phyloP scores from a whole-genome alignment of 2,797 vertebrate species.

The Pseudomugil gertrudae region DNA sequence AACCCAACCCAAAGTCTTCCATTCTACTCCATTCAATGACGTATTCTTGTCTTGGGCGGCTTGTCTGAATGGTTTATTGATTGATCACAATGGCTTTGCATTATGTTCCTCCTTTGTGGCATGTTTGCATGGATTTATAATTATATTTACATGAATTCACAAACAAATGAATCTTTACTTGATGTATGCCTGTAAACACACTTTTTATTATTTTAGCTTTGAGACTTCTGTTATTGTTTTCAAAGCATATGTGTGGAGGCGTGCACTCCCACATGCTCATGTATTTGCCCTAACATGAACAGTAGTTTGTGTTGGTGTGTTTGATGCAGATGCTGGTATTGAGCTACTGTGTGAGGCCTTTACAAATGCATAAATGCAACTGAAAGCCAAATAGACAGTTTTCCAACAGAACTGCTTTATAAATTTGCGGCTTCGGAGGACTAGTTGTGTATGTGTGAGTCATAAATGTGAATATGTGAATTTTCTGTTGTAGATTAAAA shows the following conservation, averaged over 20 bases:
- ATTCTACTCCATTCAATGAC: no score
- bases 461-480: not conserved
- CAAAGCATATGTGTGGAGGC: slow-evolving; percentile 8
- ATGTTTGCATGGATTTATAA: slow-evolving; percentile 23
- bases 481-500: not conserved
- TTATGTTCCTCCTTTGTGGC: not conserved
- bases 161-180: slow-evolving; percentile 26
- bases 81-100: no score
- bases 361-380: slow-evolving; percentile 37
- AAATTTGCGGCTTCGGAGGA: no score
- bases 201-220: slow-evolving; percentile 9
- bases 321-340: slow-evolving; percentile 30
- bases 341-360: slow-evolving; percentile 34
- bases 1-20: no score
- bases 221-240: slow-evolving; percentile 10
- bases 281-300: slow-evolving; percentile 3
- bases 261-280: slow-evolving; percentile 3
- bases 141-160: slow-evolving; percentile 38
- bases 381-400: slow-evolving; percentile 24
- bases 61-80: no score
- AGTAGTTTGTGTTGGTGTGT: not conserved
- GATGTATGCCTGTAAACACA: slow-evolving; percentile 21
- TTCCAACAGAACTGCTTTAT: slow-evolving; percentile 29
- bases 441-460: no score
- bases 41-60: no score